Evolutionary conservation across 2,113 vertebrate genomes (phyloP).

Genomic region (Grammomys surdaster): DNA sequence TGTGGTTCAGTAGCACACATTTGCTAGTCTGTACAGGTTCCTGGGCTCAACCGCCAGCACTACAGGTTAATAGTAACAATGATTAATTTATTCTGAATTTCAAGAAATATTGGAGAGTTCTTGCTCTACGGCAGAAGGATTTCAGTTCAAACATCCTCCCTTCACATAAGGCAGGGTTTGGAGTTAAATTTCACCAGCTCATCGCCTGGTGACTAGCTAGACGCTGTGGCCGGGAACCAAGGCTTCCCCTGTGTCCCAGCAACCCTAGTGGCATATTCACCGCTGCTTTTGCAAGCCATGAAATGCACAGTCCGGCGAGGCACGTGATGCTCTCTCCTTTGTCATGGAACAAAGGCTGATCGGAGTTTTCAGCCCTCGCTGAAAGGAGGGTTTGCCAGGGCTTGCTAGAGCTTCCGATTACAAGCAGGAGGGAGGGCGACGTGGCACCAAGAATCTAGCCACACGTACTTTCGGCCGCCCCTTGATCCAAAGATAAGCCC

Average conservation of each 20-base stretch:
- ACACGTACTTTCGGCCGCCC: conserved; percentile 33
- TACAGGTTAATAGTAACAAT: not conserved
- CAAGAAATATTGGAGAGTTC: not conserved
- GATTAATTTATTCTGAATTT: not conserved
- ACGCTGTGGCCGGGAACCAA: not conserved
- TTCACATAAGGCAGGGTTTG: conserved; percentile 33
- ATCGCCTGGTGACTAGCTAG: conserved; percentile 31
- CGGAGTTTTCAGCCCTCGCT: conserved; percentile 70
- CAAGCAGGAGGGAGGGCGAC: conserved; percentile 31
- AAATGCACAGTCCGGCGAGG: conserved; percentile 77
- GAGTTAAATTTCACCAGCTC: conserved; percentile 16
- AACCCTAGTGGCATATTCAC: conserved; percentile 48
- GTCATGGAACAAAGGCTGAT: conserved; percentile 80
- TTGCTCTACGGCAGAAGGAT: not conserved
- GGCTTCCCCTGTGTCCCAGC: not conserved
- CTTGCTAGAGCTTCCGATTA: conserved; percentile 75
- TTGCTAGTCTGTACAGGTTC: too few relatives aligned
- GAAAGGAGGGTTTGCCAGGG: conserved; percentile 62
- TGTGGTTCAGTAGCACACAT: too few relatives aligned
- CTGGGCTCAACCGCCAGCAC: not conserved
- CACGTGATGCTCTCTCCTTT: conserved; percentile 81
- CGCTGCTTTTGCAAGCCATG: conserved; percentile 58
- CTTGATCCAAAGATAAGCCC: conserved; percentile 69
- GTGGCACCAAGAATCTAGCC: conserved; percentile 64
- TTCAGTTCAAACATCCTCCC: not conserved